Conservation (phyloP, 2,113 vertebrate species). For the Ifrita kowaldi region DNA sequence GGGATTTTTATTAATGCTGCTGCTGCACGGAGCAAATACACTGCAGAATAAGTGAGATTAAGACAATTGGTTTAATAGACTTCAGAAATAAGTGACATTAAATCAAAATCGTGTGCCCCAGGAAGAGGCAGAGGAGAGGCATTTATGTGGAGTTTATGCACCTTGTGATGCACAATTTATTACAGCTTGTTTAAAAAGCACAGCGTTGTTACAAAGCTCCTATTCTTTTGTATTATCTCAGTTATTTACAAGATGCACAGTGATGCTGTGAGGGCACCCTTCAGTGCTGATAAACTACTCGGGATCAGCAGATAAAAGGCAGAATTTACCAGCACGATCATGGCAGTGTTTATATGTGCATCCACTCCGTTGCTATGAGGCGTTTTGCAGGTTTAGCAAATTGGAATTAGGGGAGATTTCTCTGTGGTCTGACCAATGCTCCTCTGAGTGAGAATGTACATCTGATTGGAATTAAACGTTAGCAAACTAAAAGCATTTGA, state of each 20-base stretch:
- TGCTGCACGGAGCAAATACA: background rate
- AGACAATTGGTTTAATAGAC: constrained; percentile 38
- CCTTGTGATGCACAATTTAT: background rate
- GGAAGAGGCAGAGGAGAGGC: background rate
- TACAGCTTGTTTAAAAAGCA: background rate
- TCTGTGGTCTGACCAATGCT: background rate
- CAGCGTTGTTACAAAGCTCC: background rate
- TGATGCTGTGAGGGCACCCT: background rate
- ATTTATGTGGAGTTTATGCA: background rate
- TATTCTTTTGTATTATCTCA: background rate
- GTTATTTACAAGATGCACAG: background rate
- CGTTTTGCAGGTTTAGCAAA: background rate
- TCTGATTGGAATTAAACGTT: background rate
- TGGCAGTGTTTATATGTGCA: background rate
- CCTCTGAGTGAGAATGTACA: background rate
- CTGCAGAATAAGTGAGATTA: constrained; percentile 36
- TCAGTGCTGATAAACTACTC: background rate
- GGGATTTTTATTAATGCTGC: constrained; percentile 54
- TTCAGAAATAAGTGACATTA: background rate
- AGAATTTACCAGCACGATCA: background rate
- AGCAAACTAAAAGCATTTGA: background rate
- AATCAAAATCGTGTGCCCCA: background rate
- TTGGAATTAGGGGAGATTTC: background rate
- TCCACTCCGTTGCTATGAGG: background rate
- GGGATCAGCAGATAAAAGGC: background rate